phyloP scores from a whole-genome alignment of 2,888 invertebrate species.

The Eremobia ochroleuca region DNA sequence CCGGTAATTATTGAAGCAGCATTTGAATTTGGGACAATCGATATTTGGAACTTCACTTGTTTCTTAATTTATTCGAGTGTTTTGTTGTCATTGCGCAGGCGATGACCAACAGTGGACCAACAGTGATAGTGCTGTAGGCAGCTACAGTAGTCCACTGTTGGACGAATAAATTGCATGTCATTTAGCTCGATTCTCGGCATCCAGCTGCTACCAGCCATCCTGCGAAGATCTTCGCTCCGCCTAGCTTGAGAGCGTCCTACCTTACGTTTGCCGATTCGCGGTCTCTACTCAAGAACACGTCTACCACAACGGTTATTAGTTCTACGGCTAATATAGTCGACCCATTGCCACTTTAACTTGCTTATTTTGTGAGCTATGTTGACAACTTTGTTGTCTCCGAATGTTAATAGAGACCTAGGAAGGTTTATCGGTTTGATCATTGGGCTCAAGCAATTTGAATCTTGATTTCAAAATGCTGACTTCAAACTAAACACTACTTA shows the following conservation, averaged over 20 bases:
- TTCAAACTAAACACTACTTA: neutral
- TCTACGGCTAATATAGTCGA: no score
- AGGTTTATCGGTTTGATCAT: neutral
- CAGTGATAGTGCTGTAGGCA: no score
- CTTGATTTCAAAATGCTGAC: neutral
- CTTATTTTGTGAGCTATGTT: no score
- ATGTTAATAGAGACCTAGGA: neutral
- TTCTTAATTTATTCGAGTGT: constrained; percentile 22
- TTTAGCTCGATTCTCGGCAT: neutral
- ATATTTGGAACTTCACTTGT: constrained; percentile 46
- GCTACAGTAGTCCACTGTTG: neutral
- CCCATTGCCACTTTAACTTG: no score
- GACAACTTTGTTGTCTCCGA: neutral
- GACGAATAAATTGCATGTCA: neutral
- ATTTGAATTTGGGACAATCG: constrained; percentile 79
- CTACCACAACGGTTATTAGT: no score
- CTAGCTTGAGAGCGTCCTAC: no score
- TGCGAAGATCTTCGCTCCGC: neutral
- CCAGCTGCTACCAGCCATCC: neutral
- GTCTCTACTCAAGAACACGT: no score
- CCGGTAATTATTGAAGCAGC: constrained; percentile 76
- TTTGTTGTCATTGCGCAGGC: neutral
- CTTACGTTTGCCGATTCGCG: no score
- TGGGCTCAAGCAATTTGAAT: neutral
- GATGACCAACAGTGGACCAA: no score